Conservation (phyloP, 1,140 invertebrate species). For the Tetragonula clypearis region DNA sequence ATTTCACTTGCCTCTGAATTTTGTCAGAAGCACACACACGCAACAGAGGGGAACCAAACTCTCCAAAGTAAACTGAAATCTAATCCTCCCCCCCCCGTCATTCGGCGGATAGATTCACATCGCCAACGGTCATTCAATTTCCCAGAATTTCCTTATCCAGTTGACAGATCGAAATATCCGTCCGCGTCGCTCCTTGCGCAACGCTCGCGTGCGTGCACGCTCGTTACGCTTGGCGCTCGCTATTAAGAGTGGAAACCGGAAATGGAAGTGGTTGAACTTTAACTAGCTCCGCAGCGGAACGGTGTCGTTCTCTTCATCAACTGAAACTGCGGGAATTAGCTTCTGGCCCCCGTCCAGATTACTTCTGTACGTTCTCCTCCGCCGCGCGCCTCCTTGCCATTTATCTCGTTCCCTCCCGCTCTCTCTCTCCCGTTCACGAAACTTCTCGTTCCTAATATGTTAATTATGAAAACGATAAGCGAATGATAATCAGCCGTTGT, state of each 20-base stretch:
- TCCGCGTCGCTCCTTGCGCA: neutral
- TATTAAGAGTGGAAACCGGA: constrained; percentile 69
- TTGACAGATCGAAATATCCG: constrained; percentile 7
- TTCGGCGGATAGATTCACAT: neutral
- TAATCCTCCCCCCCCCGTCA: no score
- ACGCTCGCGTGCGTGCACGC: neutral
- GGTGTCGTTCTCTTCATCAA: constrained; percentile 74
- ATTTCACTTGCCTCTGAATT: neutral
- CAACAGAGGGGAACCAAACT: no score
- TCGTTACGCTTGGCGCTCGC: constrained; percentile 44
- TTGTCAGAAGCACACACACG: neutral
- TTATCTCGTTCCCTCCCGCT: constrained; percentile 50
- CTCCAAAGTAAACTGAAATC: no score
- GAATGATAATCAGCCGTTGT: constrained; percentile 42
- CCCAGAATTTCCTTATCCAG: neutral
- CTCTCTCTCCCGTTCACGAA: neutral
- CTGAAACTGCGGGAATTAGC: constrained; percentile 75
- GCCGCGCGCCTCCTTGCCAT: constrained; percentile 32
- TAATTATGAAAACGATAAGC: constrained; percentile 56
- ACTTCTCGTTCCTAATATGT: constrained; percentile 55
- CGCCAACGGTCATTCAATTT: neutral
- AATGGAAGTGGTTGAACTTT: constrained; percentile 74
- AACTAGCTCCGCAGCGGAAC: constrained; percentile 69
- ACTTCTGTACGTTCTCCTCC: constrained; percentile 58
- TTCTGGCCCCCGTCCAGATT: constrained; percentile 75